Base-by-base conservation (phyloP, 2,797 vertebrate species). In the Protosalanx chinensis region DNA sequence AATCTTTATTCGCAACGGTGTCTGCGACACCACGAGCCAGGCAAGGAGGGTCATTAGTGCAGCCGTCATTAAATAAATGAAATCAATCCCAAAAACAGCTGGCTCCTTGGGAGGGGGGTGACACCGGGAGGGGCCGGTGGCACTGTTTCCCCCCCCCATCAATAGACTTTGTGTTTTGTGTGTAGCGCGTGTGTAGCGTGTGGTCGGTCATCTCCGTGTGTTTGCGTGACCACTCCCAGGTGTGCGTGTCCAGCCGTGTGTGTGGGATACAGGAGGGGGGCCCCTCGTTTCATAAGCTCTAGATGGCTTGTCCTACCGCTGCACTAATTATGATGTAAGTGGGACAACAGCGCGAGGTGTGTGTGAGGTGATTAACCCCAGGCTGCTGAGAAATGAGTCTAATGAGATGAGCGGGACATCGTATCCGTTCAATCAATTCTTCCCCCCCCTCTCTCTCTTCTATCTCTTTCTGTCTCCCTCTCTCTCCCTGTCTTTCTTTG, bases 301-400 rank as follows among this genome's bases (percentile, higher is more conserved):
- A 90, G 84, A 90, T 89, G 91, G 89, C 89, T 92, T 67, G 84
- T 88, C 85, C 83, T 82, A 75, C 86, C 82, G 85, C 90, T 88
- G 82, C 86, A 89, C 92, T 95, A 96, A 96, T 97, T 95, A 94
- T 94, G 93, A 95, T 95, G 92, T 95, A 95, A 95, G 90, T 90
- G 89, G 91, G 93, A 93, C 91, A 95, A 93, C 93, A 94, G 90
- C 90, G 86, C 91, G 92, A 93, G 90, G 92, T 91, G 88, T 91
- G 87, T 93, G 92, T 90, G 92, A 93, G 92, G 92, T 93, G 93
- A 97, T 96, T 96, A 96, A 96, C 95, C 94, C 87, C 88, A 88
- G 93, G 92, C 93, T 91, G 88, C 87, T 93, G 93, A 94, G 91
- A 95, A 95, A 95, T 93, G 89, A 90, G 87, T 91, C 79, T 94